Conservation (phyloP, 2,797 vertebrate species). For the Diplodus puntazzo region DNA sequence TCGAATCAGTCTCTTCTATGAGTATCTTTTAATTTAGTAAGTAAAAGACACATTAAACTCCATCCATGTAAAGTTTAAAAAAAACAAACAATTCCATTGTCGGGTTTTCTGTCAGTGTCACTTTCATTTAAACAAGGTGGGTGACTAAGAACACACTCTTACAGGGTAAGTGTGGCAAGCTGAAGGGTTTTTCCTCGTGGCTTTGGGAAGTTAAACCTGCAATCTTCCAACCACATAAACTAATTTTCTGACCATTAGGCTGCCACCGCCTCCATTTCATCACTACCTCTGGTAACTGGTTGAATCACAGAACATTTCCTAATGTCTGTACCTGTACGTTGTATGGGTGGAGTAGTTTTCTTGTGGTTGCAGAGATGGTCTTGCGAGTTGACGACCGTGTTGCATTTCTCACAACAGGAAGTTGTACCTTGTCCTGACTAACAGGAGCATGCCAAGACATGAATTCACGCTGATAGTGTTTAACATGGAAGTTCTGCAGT, state of each 20-base stretch:
- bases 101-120: conserved; percentile 13
- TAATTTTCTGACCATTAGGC: conserved; percentile 34
- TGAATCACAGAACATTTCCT: conserved; percentile 14
- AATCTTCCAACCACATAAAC: conserved; percentile 30
- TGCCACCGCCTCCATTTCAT: conserved; percentile 14
- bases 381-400: not conserved
- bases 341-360: not conserved
- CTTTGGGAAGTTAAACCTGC: conserved; percentile 40
- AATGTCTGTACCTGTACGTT: not conserved
- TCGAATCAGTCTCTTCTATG: not conserved
- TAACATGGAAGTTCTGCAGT: not conserved
- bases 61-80: not conserved
- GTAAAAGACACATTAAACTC: not conserved
- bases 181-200: conserved; percentile 47
- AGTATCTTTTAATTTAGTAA: not conserved
- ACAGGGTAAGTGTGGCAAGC: conserved; percentile 29
- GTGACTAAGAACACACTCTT: conserved; percentile 52
- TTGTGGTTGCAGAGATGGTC: not conserved
- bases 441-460: not conserved
- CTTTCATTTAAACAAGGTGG: conserved; percentile 19
- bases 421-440: not conserved
- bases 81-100: not conserved
- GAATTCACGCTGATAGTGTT: not conserved
- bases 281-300: conserved; percentile 2
- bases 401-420: not conserved